A percentile compares a stretch with the other conserved stretches of the same genome.
Evolutionary conservation across 2,888 invertebrate genomes (phyloP).

Genomic region (Chloromyia formosa): DNA sequence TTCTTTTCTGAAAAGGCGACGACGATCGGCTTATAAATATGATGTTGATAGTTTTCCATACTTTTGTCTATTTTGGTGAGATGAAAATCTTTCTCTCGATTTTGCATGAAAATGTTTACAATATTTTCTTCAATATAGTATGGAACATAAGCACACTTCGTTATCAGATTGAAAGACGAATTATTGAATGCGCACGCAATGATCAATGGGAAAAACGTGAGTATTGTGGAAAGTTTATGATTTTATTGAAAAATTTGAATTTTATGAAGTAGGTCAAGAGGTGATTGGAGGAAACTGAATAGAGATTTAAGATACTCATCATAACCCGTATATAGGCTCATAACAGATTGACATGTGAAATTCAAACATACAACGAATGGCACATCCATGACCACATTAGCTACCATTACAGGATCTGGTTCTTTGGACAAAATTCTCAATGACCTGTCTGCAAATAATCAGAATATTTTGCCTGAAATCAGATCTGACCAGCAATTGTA

Average conservation of each 20-base stretch:
- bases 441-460: too few relatives aligned
- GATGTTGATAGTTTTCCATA: neutral
- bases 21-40: neutral
- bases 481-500: too few relatives aligned
- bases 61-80: neutral
- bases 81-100: slow-evolving; percentile 3
- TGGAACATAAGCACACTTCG: neutral
- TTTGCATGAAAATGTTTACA: slow-evolving; percentile 12
- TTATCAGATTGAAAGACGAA: slow-evolving; percentile 28
- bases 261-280: slow-evolving; percentile 20
- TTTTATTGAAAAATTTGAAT: slow-evolving; percentile 39
- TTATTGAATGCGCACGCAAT: slow-evolving; percentile 38
- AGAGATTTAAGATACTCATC: too few relatives aligned
- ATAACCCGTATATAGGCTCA: too few relatives aligned
- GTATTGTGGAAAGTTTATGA: slow-evolving; percentile 26
- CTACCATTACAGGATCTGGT: too few relatives aligned
- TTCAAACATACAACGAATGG: too few relatives aligned
- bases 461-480: too few relatives aligned
- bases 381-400: too few relatives aligned
- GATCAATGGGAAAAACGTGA: slow-evolving; percentile 39
- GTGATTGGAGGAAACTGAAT: neutral
- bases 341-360: too few relatives aligned
- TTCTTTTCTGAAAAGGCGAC: too few relatives aligned
- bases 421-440: too few relatives aligned
- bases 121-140: slow-evolving; percentile 8